Evolutionary conservation across 2,113 vertebrate species (phyloP).

Genomic region (Strix uralensis): DNA sequence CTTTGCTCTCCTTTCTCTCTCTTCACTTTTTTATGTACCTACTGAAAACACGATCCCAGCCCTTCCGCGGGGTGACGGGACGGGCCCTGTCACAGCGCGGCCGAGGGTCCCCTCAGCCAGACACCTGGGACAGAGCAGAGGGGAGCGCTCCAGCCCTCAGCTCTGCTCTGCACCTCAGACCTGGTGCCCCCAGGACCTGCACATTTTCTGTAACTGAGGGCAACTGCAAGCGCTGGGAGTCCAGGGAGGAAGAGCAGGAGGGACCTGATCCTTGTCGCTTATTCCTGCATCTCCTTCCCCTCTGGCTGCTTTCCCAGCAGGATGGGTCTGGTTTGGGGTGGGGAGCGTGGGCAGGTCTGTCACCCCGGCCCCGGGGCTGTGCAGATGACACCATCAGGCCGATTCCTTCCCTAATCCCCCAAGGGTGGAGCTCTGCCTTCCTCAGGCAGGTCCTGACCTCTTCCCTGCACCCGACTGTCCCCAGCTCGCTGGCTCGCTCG

Average conservation of each 20-base stretch:
- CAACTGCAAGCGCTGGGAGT: neutral
- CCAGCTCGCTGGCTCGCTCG: neutral
- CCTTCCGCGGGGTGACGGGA: neutral
- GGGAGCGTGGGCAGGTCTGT: neutral
- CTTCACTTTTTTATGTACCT: neutral
- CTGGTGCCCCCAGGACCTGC: neutral
- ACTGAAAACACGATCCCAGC: rapidly evolving
- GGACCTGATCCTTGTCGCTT: neutral
- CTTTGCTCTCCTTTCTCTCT: neutral
- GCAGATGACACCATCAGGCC: rapidly evolving
- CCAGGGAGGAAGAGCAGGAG: neutral
- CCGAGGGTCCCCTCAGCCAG: neutral
- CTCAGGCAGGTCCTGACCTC: neutral
- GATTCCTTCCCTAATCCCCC: neutral
- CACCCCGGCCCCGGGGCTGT: no score
- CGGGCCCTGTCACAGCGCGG: neutral
- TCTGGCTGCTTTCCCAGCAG: neutral
- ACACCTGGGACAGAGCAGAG: neutral
- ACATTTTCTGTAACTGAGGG: neutral
- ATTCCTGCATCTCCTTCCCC: neutral
- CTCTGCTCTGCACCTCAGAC: neutral
- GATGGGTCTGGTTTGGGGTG: neutral
- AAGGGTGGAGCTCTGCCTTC: neutral
- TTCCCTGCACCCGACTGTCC: neutral
- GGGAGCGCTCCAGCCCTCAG: neutral